phyloP scores from a whole-genome alignment of 2,888 invertebrate genomes.

The Diabrotica balteata region DNA sequence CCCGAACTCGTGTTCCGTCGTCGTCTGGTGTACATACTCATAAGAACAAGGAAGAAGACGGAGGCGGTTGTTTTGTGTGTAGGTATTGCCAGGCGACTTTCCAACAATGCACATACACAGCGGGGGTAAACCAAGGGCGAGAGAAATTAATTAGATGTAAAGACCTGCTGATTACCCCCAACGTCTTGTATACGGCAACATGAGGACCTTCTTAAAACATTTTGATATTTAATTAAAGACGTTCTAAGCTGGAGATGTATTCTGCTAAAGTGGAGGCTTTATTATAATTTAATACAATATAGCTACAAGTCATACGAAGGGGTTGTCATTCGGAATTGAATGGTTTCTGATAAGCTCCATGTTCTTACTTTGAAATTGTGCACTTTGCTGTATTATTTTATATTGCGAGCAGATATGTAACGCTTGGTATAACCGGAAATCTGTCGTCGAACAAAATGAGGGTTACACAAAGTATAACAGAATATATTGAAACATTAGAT shows the following conservation, averaged over 20 bases:
- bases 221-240: constrained; percentile 14
- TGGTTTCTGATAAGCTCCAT: no score
- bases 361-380: no score
- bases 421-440: no score
- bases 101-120: constrained; percentile 33
- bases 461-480: no score
- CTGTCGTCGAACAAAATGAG: no score
- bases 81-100: constrained; percentile 28
- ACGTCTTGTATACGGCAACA: constrained; percentile 14
- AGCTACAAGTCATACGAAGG: no score
- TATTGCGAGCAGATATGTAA: no score
- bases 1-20: constrained; percentile 3
- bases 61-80: constrained; percentile 24
- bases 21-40: constrained; percentile 24
- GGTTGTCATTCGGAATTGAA: no score
- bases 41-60: constrained; percentile 19
- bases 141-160: constrained; percentile 40
- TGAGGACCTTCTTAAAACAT: constrained; percentile 13
- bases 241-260: background rate
- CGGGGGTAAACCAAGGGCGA: constrained; percentile 34
- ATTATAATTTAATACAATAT: no score
- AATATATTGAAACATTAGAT: no score
- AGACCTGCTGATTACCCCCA: constrained; percentile 24
- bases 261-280: no score
- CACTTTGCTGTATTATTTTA: no score